Percentiles rank a stretch among this genome's conserved stretches.
phyloP scores from a whole-genome alignment of 1,140 invertebrate genomes.

The Antheraea pernyi region DNA sequence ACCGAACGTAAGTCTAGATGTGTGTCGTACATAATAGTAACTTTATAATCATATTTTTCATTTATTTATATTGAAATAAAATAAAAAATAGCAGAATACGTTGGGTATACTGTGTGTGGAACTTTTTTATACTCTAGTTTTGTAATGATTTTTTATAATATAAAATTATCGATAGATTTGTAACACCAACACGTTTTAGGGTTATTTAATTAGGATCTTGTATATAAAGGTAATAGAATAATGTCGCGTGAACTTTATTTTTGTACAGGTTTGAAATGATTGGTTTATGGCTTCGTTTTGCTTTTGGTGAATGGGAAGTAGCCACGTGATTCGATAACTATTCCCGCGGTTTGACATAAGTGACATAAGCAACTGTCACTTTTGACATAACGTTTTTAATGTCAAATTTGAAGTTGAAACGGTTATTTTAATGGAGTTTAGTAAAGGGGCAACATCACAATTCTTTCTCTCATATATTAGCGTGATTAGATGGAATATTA shows the following conservation, averaged over 20 bases:
- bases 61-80: conserved; percentile 31
- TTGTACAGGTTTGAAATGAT: conserved; percentile 47
- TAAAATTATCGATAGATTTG: conserved; percentile 36
- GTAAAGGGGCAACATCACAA: neutral
- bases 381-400: neutral
- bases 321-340: no score
- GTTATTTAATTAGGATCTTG: conserved; percentile 34
- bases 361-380: neutral
- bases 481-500: neutral
- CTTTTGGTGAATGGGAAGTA: neutral
- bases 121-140: conserved; percentile 61
- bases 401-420: neutral
- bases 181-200: conserved; percentile 59
- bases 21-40: conserved; percentile 5
- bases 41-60: conserved; percentile 18
- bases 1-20: neutral
- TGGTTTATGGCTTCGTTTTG: neutral
- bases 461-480: neutral
- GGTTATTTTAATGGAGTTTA: neutral
- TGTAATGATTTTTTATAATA: conserved; percentile 34
- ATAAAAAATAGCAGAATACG: neutral
- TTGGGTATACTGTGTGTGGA: conserved; percentile 26
- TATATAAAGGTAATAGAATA: conserved; percentile 33
- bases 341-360: neutral
- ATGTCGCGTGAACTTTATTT: conserved; percentile 46